phyloP scores from a whole-genome alignment of 2,113 vertebrate genomes.

The Brachyistius frenatus region DNA sequence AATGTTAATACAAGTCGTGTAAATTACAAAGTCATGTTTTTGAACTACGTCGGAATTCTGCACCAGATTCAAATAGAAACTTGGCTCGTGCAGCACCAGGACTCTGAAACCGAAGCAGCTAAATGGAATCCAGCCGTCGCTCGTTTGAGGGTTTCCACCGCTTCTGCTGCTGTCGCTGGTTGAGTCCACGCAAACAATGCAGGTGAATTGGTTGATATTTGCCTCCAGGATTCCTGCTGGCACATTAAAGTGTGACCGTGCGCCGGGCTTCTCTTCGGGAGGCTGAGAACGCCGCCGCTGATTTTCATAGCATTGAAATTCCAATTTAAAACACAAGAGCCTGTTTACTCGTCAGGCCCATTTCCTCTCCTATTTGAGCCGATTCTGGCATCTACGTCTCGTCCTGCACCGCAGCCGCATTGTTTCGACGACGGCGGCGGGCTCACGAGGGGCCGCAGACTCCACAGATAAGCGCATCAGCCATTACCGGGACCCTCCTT shows the following conservation, averaged over 20 bases:
- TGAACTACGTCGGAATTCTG: too few relatives aligned
- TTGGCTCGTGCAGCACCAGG: too few relatives aligned
- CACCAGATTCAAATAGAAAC: too few relatives aligned
- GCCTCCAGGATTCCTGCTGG: too few relatives aligned
- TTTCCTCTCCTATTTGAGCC: conserved; percentile 33
- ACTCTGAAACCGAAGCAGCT: too few relatives aligned
- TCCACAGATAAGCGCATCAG: conserved; percentile 75
- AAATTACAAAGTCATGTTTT: too few relatives aligned
- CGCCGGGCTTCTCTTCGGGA: background rate
- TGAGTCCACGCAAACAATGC: too few relatives aligned
- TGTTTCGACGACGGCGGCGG: conserved; percentile 45
- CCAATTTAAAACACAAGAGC: conserved; percentile 23
- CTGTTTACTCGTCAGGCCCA: conserved; percentile 37
- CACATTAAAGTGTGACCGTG: background rate
- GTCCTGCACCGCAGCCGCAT: conserved; percentile 30
- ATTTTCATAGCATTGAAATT: conserved; percentile 1
- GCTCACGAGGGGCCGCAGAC: conserved; percentile 52
- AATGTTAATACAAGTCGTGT: too few relatives aligned
- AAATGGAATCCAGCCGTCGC: too few relatives aligned
- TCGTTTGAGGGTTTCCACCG: too few relatives aligned
- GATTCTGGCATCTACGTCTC: conserved; percentile 48
- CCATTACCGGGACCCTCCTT: conserved; percentile 78
- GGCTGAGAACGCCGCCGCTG: background rate
- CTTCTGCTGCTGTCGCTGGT: too few relatives aligned
- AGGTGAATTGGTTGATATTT: too few relatives aligned